phyloP scores from a whole-genome alignment of 2,797 vertebrate genomes.

The Thaleichthys pacificus region DNA sequence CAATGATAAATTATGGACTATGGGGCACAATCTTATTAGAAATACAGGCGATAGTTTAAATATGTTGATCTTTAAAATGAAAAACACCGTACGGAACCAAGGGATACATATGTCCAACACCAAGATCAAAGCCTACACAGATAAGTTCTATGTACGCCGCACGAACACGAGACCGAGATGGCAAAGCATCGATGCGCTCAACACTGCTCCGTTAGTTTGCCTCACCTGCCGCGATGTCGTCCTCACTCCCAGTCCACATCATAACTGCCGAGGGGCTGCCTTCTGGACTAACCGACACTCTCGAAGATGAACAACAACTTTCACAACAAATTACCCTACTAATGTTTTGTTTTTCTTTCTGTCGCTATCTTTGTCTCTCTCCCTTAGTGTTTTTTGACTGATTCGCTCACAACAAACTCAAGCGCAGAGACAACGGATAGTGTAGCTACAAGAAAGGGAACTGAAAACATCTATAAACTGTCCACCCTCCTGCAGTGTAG shows the following conservation, averaged over 20 bases:
- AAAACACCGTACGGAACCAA: too few species aligned
- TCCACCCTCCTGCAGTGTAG: background rate
- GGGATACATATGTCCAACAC: too few species aligned
- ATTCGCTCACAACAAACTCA: background rate
- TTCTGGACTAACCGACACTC: background rate
- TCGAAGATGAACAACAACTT: background rate
- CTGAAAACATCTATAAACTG: conserved; percentile 23
- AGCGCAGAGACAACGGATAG: background rate
- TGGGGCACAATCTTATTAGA: too few species aligned
- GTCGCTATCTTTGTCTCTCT: background rate
- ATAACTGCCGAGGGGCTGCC: background rate
- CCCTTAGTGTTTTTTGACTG: background rate
- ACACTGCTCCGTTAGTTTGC: background rate
- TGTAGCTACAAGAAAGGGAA: conserved; percentile 9
- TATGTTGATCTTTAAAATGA: too few species aligned
- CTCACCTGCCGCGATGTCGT: conserved; percentile 52
- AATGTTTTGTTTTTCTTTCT: background rate
- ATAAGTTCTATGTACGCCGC: background rate
- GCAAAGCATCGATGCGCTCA: background rate
- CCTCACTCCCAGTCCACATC: conserved; percentile 61
- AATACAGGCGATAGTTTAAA: too few species aligned
- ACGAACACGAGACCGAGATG: too few species aligned
- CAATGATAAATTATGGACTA: too few species aligned
- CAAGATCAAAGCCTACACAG: too few species aligned
- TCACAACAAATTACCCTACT: background rate